phyloP scores from a whole-genome alignment of 2,113 vertebrate genomes.

The Pterocles gutturalis region DNA sequence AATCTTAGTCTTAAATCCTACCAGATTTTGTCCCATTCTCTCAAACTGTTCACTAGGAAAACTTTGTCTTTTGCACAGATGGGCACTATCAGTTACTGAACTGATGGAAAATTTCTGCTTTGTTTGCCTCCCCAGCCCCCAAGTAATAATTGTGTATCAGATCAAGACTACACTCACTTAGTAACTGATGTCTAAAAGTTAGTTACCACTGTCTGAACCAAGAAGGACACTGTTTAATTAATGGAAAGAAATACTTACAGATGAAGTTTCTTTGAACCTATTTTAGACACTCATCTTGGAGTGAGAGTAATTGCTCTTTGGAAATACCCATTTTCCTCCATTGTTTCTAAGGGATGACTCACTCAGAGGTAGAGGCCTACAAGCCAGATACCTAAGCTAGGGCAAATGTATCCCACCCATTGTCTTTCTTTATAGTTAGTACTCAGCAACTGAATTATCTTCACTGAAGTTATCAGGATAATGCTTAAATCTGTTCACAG shows the following conservation, averaged over 20 bases:
- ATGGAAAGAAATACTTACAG: background rate
- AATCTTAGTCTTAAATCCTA: background rate
- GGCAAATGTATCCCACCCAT: background rate
- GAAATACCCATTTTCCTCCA: rapidly evolving
- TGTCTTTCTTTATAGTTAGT: background rate
- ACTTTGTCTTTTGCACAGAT: background rate
- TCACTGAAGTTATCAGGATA: background rate
- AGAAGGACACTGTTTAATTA: background rate
- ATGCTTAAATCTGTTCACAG: background rate
- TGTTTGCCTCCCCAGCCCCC: rapidly evolving
- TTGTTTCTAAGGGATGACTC: background rate
- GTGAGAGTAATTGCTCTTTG: background rate
- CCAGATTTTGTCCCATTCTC: background rate
- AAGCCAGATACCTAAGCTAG: background rate
- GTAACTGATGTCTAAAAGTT: background rate
- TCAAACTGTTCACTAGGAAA: background rate
- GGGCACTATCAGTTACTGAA: background rate
- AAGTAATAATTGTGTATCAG: background rate
- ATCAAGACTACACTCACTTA: background rate
- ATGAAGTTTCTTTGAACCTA: background rate
- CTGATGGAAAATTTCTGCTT: background rate
- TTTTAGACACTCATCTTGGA: background rate
- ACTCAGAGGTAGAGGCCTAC: background rate
- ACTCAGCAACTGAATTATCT: background rate
- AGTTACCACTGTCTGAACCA: background rate